A percentile compares a stretch with the other conserved stretches of the same genome.
Conservation (phyloP, 2,797 vertebrate species). For the Nyctalus aviator region DNA sequence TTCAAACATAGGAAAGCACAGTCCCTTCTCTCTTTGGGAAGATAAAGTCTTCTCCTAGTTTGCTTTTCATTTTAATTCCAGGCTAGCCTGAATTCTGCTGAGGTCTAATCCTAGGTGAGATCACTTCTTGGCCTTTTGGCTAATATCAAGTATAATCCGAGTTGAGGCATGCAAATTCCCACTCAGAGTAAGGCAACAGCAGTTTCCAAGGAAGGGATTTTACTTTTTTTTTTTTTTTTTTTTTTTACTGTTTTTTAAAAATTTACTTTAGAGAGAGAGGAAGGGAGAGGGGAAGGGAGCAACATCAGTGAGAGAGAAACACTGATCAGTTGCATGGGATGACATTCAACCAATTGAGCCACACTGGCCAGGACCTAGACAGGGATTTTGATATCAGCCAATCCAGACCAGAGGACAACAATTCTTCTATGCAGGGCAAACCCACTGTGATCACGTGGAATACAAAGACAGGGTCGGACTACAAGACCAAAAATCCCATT, state of each 20-base stretch:
- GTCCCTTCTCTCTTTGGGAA: background rate
- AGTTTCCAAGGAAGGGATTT: background rate
- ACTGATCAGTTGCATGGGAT: background rate
- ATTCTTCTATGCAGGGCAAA: background rate
- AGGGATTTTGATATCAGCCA: background rate
- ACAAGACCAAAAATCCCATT: background rate
- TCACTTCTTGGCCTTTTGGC: background rate
- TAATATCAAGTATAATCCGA: background rate
- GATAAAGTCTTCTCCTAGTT: background rate
- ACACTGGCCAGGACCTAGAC: background rate
- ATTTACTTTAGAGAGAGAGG: background rate
- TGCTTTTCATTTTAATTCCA: background rate
- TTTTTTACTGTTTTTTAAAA: background rate
- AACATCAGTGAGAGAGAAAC: background rate
- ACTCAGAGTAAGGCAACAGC: background rate
- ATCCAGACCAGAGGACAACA: background rate
- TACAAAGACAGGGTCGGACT: background rate
- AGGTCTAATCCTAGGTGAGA: background rate
- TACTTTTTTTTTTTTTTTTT: background rate
- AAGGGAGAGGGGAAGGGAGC: background rate
- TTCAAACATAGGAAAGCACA: background rate
- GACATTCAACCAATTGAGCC: background rate
- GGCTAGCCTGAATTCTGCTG: background rate
- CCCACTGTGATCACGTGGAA: fast-evolving
- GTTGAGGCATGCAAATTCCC: background rate